Percentiles rank a stretch among this genome's conserved stretches.
These are phyloP conservation scores for Seira ritae DNA, from an alignment of 2,888 invertebrate genomes.

Conservation along the genomic window DNA sequence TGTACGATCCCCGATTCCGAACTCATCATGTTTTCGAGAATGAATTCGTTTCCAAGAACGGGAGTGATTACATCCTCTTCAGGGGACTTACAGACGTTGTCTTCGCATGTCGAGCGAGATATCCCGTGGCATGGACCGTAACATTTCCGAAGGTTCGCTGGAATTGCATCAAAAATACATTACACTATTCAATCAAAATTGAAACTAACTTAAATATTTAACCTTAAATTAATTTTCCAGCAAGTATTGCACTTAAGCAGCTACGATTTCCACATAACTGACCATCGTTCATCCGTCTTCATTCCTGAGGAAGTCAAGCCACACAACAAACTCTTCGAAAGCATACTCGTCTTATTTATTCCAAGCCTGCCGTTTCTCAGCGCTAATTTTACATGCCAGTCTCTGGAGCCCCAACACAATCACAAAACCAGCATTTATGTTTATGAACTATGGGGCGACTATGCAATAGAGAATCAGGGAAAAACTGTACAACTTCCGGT, in stretches of 20 bases:
- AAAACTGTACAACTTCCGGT: neutral
- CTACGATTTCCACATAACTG: too few relatives aligned
- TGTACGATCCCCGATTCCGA: neutral
- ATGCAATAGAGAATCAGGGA: conserved; percentile 8
- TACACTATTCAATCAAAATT: too few relatives aligned
- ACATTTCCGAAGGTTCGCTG: conserved; percentile 20
- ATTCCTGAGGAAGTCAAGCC: too few relatives aligned
- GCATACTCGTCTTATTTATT: too few relatives aligned
- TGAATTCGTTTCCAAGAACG: conserved; percentile 15
- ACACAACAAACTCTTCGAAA: too few relatives aligned
- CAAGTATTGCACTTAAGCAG: too few relatives aligned
- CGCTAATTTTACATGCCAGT: neutral
- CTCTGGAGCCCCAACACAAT: neutral
- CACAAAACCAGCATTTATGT: neutral
- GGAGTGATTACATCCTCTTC: conserved; percentile 3
- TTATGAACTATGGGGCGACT: neutral
- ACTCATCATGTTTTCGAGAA: neutral
- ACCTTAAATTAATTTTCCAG: neutral
- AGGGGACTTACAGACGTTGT: neutral
- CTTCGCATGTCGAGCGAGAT: conserved; percentile 8
- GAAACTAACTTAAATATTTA: too few relatives aligned
- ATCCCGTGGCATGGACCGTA: conserved; percentile 18
- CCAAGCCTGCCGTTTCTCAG: conserved; percentile 1
- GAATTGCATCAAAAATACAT: too few relatives aligned
- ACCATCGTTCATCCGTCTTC: too few relatives aligned